Base-by-base conservation (phyloP, 1,140 invertebrate genomes). In the Bombus difficillimus region DNA sequence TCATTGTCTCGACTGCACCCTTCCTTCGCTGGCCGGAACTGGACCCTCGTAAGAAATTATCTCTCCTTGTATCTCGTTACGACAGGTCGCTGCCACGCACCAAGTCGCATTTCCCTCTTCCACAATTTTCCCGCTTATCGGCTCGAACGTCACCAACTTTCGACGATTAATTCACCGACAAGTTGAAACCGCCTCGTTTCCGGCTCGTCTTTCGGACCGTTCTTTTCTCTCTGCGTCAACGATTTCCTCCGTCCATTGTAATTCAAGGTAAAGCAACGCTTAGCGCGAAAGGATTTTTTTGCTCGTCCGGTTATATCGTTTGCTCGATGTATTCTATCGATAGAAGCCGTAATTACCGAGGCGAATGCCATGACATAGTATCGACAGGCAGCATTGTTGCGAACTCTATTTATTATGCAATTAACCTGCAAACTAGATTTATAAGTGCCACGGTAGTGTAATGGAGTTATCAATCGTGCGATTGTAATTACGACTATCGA, bases 371-470 rank as follows among this genome's bases (percentile, higher is more conserved):
- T 81, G 79, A 81, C 68, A 25, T 72, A 59, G 79, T 81, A 81
- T 81, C 79, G 79, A 81, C 79, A 81, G 66, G 28, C 43, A 13
- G 68, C 68, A 72, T 81, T 81, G 68, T 81, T 59, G 34, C 37
- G 2, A 39, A 32, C 32, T 39, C 68, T 81, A 81, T 81, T 81
- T 81, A 81, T 81, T 59, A 81, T 81, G 79, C 79, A 81, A 81
- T 81, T 81, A 72, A 39, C 25, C 68, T 32, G 18, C 34, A 34
- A 71, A 71, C 47, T 71, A 53, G 47, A 81, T 81, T 81, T 81
- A 81, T 59, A 81, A 81, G 68, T 13, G 78, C 15, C 68, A 25
- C 10, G 68, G 5, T 71, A 59, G 47, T 34, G 68, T 41, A 41
- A 81, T 68, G 34, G 47, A 81, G 68, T 81, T 81, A 72, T 81